A percentile compares a stretch with the other conserved stretches of the same genome.
These are phyloP conservation scores for Dendroctonus ponderosae DNA, from an alignment of 1,140 invertebrate genomes.

Conservation along the genomic window DNA sequence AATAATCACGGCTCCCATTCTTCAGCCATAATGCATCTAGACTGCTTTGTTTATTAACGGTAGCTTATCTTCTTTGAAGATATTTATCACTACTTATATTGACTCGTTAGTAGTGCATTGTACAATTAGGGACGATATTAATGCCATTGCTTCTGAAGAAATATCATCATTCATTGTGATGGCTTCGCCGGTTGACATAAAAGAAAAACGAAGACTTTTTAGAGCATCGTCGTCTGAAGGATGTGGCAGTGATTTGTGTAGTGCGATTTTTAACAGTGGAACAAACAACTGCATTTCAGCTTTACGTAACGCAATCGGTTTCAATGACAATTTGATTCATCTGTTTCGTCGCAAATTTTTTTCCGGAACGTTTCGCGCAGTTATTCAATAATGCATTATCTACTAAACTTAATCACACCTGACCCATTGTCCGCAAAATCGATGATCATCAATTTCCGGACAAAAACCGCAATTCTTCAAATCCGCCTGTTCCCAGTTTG, in stretches of 20 bases:
- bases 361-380: no score
- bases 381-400: no score
- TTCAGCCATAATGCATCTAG: conserved; percentile 29
- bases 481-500: background rate
- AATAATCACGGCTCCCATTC: conserved; percentile 28
- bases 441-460: no score
- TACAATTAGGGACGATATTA: conserved; percentile 28
- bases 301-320: no score
- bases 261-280: no score
- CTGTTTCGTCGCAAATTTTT: no score
- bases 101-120: conserved; percentile 30
- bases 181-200: conserved; percentile 2
- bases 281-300: no score
- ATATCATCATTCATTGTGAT: conserved; percentile 9
- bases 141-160: conserved; percentile 23
- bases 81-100: conserved; percentile 28
- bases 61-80: conserved; percentile 30
- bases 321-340: no score
- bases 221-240: background rate
- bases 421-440: no score
- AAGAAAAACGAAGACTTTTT: conserved; percentile 12
- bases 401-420: no score
- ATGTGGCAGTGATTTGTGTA: background rate
- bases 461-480: conserved; percentile 1
- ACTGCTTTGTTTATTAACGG: conserved; percentile 32